Conservation (phyloP, 2,888 invertebrate species). For the Spisula subtruncata region DNA sequence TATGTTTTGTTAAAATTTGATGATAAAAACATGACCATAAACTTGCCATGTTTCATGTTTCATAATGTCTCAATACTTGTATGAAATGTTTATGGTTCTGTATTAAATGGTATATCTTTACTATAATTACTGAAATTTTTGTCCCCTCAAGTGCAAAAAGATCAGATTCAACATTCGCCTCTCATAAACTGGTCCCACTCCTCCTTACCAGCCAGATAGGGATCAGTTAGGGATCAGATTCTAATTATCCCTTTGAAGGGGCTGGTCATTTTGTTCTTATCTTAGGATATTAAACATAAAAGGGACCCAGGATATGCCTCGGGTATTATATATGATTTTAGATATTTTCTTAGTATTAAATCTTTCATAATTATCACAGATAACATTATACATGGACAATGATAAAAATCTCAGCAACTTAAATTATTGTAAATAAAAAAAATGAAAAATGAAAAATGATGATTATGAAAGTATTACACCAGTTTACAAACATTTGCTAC, state of each 20-base stretch:
- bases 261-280: neutral
- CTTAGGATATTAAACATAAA: neutral
- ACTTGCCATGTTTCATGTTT: conserved; percentile 16
- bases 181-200: conserved; percentile 26
- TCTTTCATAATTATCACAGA: conserved; percentile 2
- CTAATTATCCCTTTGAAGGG: neutral
- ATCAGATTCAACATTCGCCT: neutral
- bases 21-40: conserved; percentile 10
- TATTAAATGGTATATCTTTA: neutral
- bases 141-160: neutral
- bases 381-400: neutral
- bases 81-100: neutral
- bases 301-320: neutral
- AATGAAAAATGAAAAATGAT: too few relatives aligned
- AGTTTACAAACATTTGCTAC: too few relatives aligned
- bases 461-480: too few relatives aligned
- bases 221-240: conserved; percentile 8
- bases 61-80: conserved; percentile 7
- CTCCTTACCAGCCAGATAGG: conserved; percentile 22
- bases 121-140: neutral
- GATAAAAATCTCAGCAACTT: neutral
- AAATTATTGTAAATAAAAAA: too few relatives aligned
- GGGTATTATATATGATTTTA: neutral
- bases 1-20: neutral
- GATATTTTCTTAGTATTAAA: neutral